phyloP scores from a whole-genome alignment of 1,140 invertebrate species.

The Spodoptera litura region DNA sequence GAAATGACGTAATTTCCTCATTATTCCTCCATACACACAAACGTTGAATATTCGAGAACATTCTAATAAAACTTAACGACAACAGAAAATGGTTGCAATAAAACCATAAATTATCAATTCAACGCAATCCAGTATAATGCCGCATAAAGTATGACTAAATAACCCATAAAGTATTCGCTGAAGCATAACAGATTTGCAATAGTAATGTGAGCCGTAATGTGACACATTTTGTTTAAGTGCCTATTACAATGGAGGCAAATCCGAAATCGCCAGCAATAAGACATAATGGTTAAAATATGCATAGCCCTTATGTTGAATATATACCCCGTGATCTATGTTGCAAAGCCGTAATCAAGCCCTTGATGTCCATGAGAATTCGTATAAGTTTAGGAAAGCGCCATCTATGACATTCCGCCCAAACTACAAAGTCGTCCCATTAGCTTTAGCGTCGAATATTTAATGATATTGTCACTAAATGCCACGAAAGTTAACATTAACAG shows the following conservation, averaged over 20 bases:
- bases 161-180: conserved; percentile 60
- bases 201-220: conserved; percentile 58
- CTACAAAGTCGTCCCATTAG: conserved; percentile 7
- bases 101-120: conserved; percentile 53
- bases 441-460: background rate
- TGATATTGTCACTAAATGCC: background rate
- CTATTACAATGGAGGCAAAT: conserved; percentile 58
- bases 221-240: conserved; percentile 65
- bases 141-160: conserved; percentile 58
- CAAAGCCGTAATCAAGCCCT: background rate
- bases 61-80: conserved; percentile 43
- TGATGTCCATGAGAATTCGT: conserved; percentile 4
- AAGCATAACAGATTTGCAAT: conserved; percentile 57
- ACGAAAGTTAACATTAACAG: conserved; percentile 6
- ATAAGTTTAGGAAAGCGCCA: background rate
- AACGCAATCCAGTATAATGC: conserved; percentile 50
- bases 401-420: background rate
- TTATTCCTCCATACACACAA: background rate
- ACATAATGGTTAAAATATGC: conserved; percentile 35
- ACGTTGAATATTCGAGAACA: background rate
- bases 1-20: background rate
- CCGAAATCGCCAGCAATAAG: conserved; percentile 31
- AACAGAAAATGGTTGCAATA: conserved; percentile 42
- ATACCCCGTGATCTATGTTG: conserved; percentile 6
- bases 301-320: conserved; percentile 12